phyloP scores from a whole-genome alignment of 2,797 vertebrate species.

The Loriculus beryllinus region DNA sequence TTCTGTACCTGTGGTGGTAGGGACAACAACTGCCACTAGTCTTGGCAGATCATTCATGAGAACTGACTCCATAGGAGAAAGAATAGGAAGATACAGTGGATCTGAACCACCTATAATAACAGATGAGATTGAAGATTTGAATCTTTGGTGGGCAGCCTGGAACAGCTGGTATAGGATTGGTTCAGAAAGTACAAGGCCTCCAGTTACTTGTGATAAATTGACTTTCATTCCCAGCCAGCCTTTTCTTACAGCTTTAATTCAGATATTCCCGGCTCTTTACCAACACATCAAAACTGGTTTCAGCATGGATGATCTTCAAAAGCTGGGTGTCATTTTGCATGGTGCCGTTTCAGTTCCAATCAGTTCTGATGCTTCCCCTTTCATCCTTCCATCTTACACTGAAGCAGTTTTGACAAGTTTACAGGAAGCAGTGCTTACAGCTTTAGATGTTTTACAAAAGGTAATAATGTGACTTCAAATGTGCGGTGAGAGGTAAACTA shows the following conservation, averaged over 20 bases:
- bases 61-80: conserved; percentile 92
- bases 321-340: conserved; percentile 92
- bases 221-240: conserved; percentile 97
- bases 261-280: conserved; percentile 97
- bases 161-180: conserved; percentile 96
- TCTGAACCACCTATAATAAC: conserved; percentile 79
- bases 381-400: conserved; percentile 97
- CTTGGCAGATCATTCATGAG: conserved; percentile 88
- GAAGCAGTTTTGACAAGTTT: conserved; percentile 96
- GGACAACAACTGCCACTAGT: conserved; percentile 84
- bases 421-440: conserved; percentile 94
- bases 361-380: conserved; percentile 97
- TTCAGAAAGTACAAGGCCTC: conserved; percentile 93
- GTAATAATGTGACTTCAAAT: conserved; percentile 72
- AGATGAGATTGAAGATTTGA: conserved; percentile 91
- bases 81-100: conserved; percentile 84
- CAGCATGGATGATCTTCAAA: conserved; percentile 95
- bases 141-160: conserved; percentile 99
- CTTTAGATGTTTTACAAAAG: conserved; percentile 97
- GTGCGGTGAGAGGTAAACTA: not conserved
- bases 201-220: conserved; percentile 85
- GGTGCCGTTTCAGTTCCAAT: conserved; percentile 97
- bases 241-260: conserved; percentile 96
- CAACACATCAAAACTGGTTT: conserved; percentile 96
- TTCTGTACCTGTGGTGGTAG: conserved; percentile 87